Percentiles rank a stretch among this genome's conserved stretches.
These are phyloP conservation scores for Acanthurus lineatus DNA, from an alignment of 2,797 vertebrate genomes.

Conservation along the genomic window DNA sequence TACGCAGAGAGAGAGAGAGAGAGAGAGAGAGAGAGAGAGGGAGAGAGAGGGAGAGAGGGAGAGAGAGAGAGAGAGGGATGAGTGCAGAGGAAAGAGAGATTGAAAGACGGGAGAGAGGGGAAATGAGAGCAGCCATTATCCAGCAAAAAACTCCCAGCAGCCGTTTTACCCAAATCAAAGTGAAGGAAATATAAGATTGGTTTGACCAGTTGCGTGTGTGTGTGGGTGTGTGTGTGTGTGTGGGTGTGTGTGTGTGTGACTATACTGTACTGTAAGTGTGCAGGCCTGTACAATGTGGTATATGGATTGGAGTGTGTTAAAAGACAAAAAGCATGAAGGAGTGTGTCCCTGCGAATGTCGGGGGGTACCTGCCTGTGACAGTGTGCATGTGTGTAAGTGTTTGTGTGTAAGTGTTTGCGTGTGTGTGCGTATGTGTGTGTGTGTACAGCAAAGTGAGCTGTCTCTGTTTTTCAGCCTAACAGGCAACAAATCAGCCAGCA, in stretches of 20 bases:
- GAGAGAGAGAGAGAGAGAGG: conserved; percentile 15
- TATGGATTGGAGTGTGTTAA: not conserved
- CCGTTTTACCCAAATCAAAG: conserved; percentile 63
- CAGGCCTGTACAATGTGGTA: not conserved
- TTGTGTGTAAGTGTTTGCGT: conserved; percentile 19
- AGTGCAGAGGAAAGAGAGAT: conserved; percentile 48
- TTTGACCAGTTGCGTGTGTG: conserved; percentile 33
- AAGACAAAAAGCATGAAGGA: not conserved
- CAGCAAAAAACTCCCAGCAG: conserved; percentile 55
- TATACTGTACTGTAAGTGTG: conserved; percentile 18
- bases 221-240: not conserved
- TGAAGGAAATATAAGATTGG: conserved; percentile 63
- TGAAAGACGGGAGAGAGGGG: conserved; percentile 48
- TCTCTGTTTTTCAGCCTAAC: conserved; percentile 65
- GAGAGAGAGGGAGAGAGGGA: conserved; percentile 17
- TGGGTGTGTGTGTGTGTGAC: not conserved
- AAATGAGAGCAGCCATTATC: conserved; percentile 60
- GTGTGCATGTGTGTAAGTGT: conserved; percentile 11
- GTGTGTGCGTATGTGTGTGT: conserved; percentile 25
- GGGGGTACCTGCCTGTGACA: conserved; percentile 11
- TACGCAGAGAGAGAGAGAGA: conserved; percentile 47
- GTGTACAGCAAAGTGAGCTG: conserved; percentile 32
- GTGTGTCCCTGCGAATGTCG: conserved; percentile 24
- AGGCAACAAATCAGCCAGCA: conserved; percentile 81
- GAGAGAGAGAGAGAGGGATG: conserved; percentile 24